Conservation (phyloP, 2,888 invertebrate species). For the Icerya purchasi region DNA sequence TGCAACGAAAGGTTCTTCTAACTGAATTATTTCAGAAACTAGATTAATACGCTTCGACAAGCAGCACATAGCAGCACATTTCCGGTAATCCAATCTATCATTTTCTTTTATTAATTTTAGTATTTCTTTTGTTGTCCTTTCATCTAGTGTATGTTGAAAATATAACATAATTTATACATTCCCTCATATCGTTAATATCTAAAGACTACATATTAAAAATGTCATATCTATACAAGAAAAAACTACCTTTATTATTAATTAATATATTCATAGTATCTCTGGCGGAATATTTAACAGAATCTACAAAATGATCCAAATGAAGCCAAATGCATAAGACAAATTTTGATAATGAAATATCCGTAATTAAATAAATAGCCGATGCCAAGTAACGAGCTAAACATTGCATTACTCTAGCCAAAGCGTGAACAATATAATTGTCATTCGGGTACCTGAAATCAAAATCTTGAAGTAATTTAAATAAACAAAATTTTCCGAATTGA, state of each 20-base stretch:
- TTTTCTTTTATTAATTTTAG: not conserved
- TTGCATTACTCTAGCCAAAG: not conserved
- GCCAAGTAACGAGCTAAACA: not conserved
- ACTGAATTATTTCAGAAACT: not conserved
- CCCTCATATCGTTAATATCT: no score
- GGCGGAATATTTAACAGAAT: conserved; percentile 38
- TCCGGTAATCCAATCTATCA: not conserved
- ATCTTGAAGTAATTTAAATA: no score
- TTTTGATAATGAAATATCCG: not conserved
- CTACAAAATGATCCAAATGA: conserved; percentile 40
- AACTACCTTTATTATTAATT: conserved; percentile 24
- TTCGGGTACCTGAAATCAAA: not conserved
- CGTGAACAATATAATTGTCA: not conserved
- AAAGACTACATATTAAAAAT: no score
- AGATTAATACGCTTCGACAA: not conserved
- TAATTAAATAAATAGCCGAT: not conserved
- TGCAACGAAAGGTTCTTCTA: not conserved
- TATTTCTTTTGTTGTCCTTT: not conserved
- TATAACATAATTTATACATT: no score
- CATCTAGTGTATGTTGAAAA: not conserved
- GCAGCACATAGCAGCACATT: not conserved
- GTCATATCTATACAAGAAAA: not conserved
- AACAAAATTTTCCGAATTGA: no score
- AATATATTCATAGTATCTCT: conserved; percentile 31
- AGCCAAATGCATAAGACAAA: conserved; percentile 31